Evolutionary conservation across 2,888 invertebrate species (phyloP).

Genomic region (Phymatocera aterrima): DNA sequence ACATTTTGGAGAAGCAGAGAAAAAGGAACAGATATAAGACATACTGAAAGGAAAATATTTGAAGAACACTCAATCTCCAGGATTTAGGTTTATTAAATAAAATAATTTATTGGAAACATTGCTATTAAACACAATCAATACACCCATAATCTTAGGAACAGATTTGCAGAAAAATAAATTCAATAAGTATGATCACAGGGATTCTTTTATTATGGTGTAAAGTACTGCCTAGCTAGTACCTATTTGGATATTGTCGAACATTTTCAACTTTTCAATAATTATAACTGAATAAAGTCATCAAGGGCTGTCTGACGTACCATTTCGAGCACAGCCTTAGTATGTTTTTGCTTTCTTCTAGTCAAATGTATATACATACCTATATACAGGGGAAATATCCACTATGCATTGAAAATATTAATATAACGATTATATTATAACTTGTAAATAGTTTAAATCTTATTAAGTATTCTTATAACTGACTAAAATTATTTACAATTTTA

Average conservation of each 20-base stretch:
- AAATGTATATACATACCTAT: too few relatives aligned
- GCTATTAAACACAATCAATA: too few relatives aligned
- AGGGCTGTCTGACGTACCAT: not conserved
- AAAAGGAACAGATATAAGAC: not conserved
- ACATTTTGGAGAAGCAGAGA: not conserved
- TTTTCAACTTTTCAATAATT: not conserved
- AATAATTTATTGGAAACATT: slow-evolving; percentile 23
- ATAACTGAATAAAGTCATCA: not conserved
- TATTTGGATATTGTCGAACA: not conserved
- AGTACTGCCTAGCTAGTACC: not conserved
- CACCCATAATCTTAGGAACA: slow-evolving; percentile 9
- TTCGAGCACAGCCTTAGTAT: slow-evolving; percentile 25
- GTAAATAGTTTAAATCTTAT: slow-evolving; percentile 20
- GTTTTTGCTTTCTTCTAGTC: slow-evolving; percentile 9
- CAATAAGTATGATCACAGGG: slow-evolving; percentile 6
- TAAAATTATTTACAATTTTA: slow-evolving; percentile 20
- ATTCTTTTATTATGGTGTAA: not conserved
- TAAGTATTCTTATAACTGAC: slow-evolving; percentile 14
- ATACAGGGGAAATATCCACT: not conserved
- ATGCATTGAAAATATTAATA: not conserved
- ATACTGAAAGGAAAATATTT: not conserved
- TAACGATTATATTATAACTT: slow-evolving; percentile 16
- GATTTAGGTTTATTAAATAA: not conserved
- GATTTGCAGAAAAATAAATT: not conserved
- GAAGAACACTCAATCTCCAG: not conserved